Evolutionary conservation across 2,888 invertebrate genomes (phyloP), one percentile per base, ranked within the genome.

Genomic region (Harpalus rufipes): DNA sequence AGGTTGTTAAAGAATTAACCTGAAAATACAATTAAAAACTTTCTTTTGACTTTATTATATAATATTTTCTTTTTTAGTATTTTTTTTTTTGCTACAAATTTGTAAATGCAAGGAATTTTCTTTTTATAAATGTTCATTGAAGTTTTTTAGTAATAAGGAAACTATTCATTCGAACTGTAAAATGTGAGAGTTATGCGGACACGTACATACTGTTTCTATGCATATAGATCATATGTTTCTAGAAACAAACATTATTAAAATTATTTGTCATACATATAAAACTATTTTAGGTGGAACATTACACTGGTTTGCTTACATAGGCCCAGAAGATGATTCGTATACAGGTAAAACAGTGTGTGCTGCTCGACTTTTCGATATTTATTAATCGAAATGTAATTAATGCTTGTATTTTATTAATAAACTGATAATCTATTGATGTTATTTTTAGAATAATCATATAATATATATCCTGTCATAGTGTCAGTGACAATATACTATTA

Each of bases 291-390:
- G 88, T 88, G 88, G 88, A 87, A 90, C 90, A 87, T 89, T 91
- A 88, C 91, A 91, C 88, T 90, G 91, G 91, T 91, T 91, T 88
- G 89, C 90, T 87, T 90, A 90, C 89, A 89, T 91, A 89, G 91
- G 92, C 86, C 88, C 88, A 86, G 88, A 88, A 81, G 87, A 87
- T 86, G 87, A 87, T 86, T 86, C 86, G 86, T 68, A 81, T 79
- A 76, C 86, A 83, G 72, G 72, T 74, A 74, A 74, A 74, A 58
- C 32, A 41, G 81, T 81, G 81, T 81, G 81, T 63, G 32, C 32
- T 21, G 81, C 81, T 44, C 44, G 63, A 81, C 10, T 51, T 51
- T 51, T 51, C 18, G 32, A 25, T 14, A 56, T 51, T 44, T 65
- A 32, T 32, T 72, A 39, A 68, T 44, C 72, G 21, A 74, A 74